Evolutionary conservation across 2,113 vertebrate genomes (phyloP).

Genomic region (Morone chrysops): DNA sequence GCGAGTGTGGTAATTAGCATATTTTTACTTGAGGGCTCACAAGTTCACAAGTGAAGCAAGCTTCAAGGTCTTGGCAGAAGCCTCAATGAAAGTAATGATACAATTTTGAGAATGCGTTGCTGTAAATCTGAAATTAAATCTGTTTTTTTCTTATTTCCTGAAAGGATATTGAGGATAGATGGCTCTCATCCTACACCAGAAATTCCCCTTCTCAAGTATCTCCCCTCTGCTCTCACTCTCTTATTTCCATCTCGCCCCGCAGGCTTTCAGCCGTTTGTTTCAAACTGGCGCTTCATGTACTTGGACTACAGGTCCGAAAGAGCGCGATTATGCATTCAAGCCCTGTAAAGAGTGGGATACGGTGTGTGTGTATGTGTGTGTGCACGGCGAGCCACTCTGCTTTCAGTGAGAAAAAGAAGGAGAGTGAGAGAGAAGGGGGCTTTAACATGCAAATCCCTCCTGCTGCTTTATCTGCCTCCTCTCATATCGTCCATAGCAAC

Average conservation of each 20-base stretch:
- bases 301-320: slow-evolving; percentile 42
- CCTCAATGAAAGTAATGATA: slow-evolving; percentile 1
- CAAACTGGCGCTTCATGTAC: slow-evolving; percentile 45
- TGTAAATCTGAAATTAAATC: slow-evolving; percentile 49
- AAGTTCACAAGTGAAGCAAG: not conserved
- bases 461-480: slow-evolving; percentile 57
- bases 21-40: slow-evolving; percentile 7
- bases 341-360: slow-evolving; percentile 34
- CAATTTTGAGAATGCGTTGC: not conserved
- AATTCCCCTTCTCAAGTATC: slow-evolving; percentile 59
- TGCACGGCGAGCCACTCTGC: slow-evolving; percentile 36
- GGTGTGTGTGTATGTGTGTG: not conserved
- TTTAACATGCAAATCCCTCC: slow-evolving; percentile 75
- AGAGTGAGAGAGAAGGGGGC: slow-evolving; percentile 40
- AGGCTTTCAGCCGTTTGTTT: slow-evolving; percentile 54
- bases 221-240: slow-evolving; percentile 34
- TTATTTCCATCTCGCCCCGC: slow-evolving; percentile 42
- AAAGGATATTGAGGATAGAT: slow-evolving; percentile 33
- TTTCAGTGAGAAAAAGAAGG: slow-evolving; percentile 41
- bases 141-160: slow-evolving; percentile 37
- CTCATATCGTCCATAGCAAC: slow-evolving; percentile 72
- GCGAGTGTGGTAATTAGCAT: slow-evolving; percentile 2
- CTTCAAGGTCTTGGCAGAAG: slow-evolving; percentile 5
- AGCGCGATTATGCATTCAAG: slow-evolving; percentile 55
- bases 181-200: slow-evolving; percentile 34